These are phyloP conservation scores for Molossus molossus DNA, from an alignment of 2,797 vertebrate genomes.

Conservation along the genomic window DNA sequence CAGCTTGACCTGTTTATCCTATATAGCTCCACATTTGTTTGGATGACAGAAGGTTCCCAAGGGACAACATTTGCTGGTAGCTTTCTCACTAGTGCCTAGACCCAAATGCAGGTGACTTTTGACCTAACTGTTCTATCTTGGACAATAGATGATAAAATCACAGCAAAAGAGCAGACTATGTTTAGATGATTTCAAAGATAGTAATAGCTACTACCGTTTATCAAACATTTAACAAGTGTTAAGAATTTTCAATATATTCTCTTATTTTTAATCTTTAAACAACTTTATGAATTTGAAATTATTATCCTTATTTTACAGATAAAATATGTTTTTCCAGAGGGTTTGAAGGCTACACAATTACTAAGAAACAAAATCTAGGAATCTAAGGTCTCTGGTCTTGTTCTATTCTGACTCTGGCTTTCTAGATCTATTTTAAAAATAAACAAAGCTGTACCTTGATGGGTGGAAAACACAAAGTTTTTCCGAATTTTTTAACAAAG, in stretches of 20 bases:
- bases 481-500: not conserved
- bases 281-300: constrained; percentile 5
- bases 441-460: not conserved
- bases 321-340: constrained; percentile 32
- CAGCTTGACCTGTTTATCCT: not conserved
- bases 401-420: not conserved
- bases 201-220: not conserved
- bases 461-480: not conserved
- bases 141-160: not conserved
- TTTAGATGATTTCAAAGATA: not conserved
- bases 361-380: constrained; percentile 18
- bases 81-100: not conserved
- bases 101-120: not conserved
- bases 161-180: not conserved
- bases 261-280: constrained; percentile 6
- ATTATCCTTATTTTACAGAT: constrained; percentile 20
- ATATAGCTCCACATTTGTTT: not conserved
- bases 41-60: constrained; percentile 24
- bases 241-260: not conserved
- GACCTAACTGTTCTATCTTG: not conserved
- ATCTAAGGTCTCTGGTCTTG: not conserved
- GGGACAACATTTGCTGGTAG: not conserved
- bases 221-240: not conserved
- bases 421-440: constrained; percentile 27
- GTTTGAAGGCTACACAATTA: not conserved